Evolutionary conservation across 2,113 vertebrate genomes (phyloP), one percentile per base, ranked within the genome.

Genomic region (Leiothrix lutea): DNA sequence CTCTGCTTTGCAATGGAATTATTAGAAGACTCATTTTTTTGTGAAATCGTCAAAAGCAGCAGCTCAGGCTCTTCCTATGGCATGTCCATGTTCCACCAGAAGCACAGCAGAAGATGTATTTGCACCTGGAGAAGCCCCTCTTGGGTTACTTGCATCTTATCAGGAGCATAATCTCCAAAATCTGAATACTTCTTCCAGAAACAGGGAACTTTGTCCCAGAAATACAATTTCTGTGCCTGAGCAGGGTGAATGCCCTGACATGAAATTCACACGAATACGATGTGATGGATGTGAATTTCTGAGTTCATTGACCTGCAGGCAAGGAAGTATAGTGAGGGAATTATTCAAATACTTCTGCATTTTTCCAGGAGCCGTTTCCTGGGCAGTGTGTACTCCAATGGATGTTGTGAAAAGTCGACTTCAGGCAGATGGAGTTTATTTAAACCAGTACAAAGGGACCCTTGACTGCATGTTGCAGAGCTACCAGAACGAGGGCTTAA

Each of bases 321-420:
- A 24, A 58, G 35, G 64, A 83, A 58, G 25, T 15, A 44, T 0
- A 86, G 36, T 78, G 74, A 83, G 89, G 67, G 70, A 70, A 70
- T 78, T 53, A 70, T 65, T 91, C 72, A 94, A 54, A 42, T 38
- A 17, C 67, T 67, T 92, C 53, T 97, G 71, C 61, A 44, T 95
- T 95, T 88, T 95, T 92, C 71, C 97, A 99, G 99, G 99, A 90
- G 98, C 98, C 4, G 98, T 99, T 93, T 99, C 99, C 71, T 99
- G 99, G 99, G 98, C 98, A 35, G 99, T 98, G 10, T 98, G 99
- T 9, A 99, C 99, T 24, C 99, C 99, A 5, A 98, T 99, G 48
- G 99, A 99, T 17, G 99, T 99, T 40, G 97, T 99, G 95, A 99
- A 99, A 98, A 99, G 99, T 91, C 98, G 99, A 10, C 94, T 99